Conservation (phyloP, 2,113 vertebrate genomes). For the Heloderma charlesbogerti region DNA sequence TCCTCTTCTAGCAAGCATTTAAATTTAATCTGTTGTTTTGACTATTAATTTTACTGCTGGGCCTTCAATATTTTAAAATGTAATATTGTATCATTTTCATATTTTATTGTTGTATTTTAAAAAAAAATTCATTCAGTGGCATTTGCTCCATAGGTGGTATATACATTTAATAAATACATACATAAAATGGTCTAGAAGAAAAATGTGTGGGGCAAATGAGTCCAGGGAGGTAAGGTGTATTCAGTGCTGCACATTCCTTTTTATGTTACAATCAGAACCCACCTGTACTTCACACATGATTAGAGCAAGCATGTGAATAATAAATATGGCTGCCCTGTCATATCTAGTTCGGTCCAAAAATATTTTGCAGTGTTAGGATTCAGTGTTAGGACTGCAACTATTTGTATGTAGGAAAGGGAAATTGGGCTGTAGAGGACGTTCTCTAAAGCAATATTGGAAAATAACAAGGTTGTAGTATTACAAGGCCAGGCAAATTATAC, state of each 20-base stretch:
- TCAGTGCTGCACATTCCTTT: neutral
- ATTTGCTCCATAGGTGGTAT: no score
- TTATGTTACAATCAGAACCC: neutral
- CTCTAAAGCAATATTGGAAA: constrained; percentile 12
- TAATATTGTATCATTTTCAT: no score
- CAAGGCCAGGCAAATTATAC: neutral
- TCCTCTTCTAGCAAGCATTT: no score
- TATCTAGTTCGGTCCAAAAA: neutral
- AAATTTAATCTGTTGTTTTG: no score
- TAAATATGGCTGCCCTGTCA: neutral
- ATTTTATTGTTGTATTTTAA: no score
- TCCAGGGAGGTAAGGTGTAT: neutral
- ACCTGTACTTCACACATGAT: no score
- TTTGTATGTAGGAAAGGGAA: neutral
- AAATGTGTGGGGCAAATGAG: neutral
- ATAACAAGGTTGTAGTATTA: constrained; percentile 18
- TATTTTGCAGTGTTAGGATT: neutral
- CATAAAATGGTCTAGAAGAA: neutral
- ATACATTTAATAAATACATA: no score
- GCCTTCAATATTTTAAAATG: no score
- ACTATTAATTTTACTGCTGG: no score
- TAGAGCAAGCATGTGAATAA: neutral
- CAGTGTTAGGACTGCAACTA: accelerated
- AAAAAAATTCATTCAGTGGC: no score
- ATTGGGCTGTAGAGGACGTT: neutral